Evolutionary conservation across 92 coral and sea anemone genomes (phyloP), one percentile per base, ranked within the genome.

Genomic region (Anthopleura xanthogrammica): DNA sequence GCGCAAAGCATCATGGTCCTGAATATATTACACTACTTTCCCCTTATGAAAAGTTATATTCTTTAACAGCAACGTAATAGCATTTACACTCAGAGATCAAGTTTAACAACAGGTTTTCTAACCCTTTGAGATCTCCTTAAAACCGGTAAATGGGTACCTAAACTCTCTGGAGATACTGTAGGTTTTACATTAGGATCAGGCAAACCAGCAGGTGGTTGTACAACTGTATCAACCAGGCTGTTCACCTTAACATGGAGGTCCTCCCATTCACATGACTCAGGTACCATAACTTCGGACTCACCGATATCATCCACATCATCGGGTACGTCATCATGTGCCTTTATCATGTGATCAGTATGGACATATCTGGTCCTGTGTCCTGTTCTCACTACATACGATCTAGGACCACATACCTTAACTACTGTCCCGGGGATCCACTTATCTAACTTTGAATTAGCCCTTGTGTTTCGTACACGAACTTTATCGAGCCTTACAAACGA

Each of bases 391-490:
- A 86, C 66, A 80, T 86, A 86, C 22, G 80, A 70, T 75, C 80
- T 74, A 43, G 85, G 85, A 71, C 85, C 80, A 75, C 85, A 86
- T 52, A 85, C 84, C 54, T 79, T 81, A 8, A 85, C 78, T 62
- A 86, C 76, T 41, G 78, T 82, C 12, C 79, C 90, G 36, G 60
- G 52, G 23, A 87, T 16, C 46, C 83, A 79, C 29, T 29, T 85
- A 29, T 79, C 72, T 58, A 36, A 17, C 80, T 56, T 46, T 20
- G 83, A 40, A 52, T 48, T 70, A 50, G 88, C 66, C 68, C 74
- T 80, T 2, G 89, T 86, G 85, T 86, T 86, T 70, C 85, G 62
- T 76, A 79, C 85, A 72, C 85, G 80, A 29, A 85, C 88, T 41
- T 19, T 42, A 76, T 85, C 88, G 65, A 71, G 75, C 50, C 50